Evolutionary conservation across 2,113 vertebrate genomes (phyloP), one percentile per base, ranked within the genome.

Genomic region (Paraplagusia blochii): DNA sequence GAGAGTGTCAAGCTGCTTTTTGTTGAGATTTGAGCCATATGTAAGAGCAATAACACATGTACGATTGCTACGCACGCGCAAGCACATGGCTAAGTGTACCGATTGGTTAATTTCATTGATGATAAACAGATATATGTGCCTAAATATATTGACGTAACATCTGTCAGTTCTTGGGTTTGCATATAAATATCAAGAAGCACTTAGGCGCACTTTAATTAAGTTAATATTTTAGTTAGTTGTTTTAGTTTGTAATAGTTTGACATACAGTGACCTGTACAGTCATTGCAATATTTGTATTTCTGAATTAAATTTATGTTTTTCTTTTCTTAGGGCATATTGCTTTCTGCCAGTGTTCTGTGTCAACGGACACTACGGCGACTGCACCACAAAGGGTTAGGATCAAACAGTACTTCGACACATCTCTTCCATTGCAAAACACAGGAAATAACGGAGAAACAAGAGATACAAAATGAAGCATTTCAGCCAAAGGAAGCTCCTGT

Each of bases 291-390:
- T 48, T 50, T 2, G 0, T 7, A 13, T 43, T 39, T 3, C 33
- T 48, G 22, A 3, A 44, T 44, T 22, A 50, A 57, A 12, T 53
- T 50, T 8, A 3, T 59, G 4, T 46, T 72, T 68, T 1, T 72
- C 8, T n/a, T 50, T 68, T 63, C 35, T 56, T 58, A n/a, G 57
- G 14, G 29, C 40, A 22, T 55, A 57, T 59, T 42, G 50, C 91
- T 92, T 90, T 87, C 88, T 77, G 69, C 76, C 39, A 50, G 33
- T 15, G 52, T 78, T 19, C 56, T 85, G 38, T 73, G 63, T 52
- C 68, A 72, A n/a, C 69, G 38, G 29, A 48, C 74, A 54, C 54
- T 68, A 22, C 57, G 77, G 58, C 68, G 81, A 1, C 19, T 50
- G 4, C 46, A 44, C 58, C 66, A 80, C n/a, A 36, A 16, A n/a